Conservation (phyloP, 2,888 invertebrate species). For the Andrena bucephala region DNA sequence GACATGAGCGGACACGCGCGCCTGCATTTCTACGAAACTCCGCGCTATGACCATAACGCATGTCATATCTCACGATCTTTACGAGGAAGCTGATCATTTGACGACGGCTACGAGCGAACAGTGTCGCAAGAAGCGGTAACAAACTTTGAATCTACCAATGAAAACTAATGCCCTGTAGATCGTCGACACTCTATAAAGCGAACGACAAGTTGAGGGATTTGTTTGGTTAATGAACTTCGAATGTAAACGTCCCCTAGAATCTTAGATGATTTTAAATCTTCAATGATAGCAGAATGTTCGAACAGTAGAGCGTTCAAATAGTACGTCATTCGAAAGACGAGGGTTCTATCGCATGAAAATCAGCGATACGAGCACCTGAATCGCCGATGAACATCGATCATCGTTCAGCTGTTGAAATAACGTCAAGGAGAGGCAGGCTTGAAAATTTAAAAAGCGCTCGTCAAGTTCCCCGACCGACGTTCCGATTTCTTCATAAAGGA, state of each 20-base stretch:
- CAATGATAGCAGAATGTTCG: background rate
- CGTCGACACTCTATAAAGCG: conserved; percentile 16
- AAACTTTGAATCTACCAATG: conserved; percentile 45
- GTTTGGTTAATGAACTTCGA: conserved; percentile 25
- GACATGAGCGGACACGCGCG: conserved; percentile 44
- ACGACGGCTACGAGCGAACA: conserved; percentile 29
- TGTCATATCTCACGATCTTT: conserved; percentile 69
- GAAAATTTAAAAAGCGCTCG: conserved; percentile 32
- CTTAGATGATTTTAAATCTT: background rate
- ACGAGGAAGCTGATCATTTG: conserved; percentile 61
- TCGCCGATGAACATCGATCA: conserved; percentile 36
- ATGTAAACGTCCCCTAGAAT: background rate
- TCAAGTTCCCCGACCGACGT: conserved; percentile 31
- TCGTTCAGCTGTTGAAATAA: conserved; percentile 7
- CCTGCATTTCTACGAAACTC: conserved; percentile 58
- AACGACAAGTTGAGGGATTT: conserved; percentile 14
- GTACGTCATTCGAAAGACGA: background rate
- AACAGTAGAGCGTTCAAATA: background rate
- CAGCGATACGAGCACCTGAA: background rate
- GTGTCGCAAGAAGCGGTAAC: conserved; percentile 38
- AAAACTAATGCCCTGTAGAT: conserved; percentile 35
- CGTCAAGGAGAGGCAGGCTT: background rate
- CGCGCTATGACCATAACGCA: conserved; percentile 44
- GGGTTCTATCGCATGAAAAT: background rate
- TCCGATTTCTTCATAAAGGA: conserved; percentile 46